Conservation (phyloP, 2,888 invertebrate species). For the Mythimna impura region DNA sequence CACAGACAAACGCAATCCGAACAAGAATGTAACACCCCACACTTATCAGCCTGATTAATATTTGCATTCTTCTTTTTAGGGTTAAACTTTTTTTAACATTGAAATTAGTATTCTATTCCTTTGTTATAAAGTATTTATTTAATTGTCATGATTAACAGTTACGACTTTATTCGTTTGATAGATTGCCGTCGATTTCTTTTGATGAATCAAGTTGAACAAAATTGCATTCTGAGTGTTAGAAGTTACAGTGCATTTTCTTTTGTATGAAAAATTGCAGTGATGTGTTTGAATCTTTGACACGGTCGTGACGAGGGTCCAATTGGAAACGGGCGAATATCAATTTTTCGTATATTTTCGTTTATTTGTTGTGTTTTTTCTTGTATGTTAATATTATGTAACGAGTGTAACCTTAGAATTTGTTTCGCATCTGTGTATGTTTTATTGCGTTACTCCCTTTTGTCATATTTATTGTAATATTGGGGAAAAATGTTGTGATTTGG, state of each 20-base stretch:
- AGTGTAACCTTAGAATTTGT: slow-evolving; percentile 78
- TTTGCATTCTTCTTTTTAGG: slow-evolving; percentile 76
- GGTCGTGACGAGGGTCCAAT: slow-evolving; percentile 76
- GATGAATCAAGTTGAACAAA: slow-evolving; percentile 9
- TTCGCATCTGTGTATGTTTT: slow-evolving; percentile 80
- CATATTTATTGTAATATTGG: slow-evolving; percentile 42
- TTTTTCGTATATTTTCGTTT: slow-evolving; percentile 71
- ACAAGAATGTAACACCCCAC: slow-evolving; percentile 69
- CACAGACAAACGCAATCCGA: slow-evolving; percentile 69
- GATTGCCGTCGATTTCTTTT: slow-evolving; percentile 45
- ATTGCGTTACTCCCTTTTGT: slow-evolving; percentile 73
- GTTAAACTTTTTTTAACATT: slow-evolving; percentile 58
- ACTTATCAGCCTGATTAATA: slow-evolving; percentile 79
- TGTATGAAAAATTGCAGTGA: slow-evolving; percentile 52
- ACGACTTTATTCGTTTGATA: slow-evolving; percentile 48
- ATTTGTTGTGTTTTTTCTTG: slow-evolving; percentile 72
- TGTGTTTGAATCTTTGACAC: slow-evolving; percentile 78
- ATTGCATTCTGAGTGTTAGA: slow-evolving; percentile 5
- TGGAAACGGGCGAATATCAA: slow-evolving; percentile 78
- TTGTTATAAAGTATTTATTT: slow-evolving; percentile 34
- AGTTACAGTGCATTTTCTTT: slow-evolving; percentile 53
- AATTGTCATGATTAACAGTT: slow-evolving; percentile 35
- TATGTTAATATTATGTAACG: slow-evolving; percentile 79
- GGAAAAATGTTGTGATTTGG: slow-evolving; percentile 8
- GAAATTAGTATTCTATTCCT: slow-evolving; percentile 39